Base-by-base conservation (phyloP, 2,888 invertebrate genomes). In the Brachypalpus laphriformis region DNA sequence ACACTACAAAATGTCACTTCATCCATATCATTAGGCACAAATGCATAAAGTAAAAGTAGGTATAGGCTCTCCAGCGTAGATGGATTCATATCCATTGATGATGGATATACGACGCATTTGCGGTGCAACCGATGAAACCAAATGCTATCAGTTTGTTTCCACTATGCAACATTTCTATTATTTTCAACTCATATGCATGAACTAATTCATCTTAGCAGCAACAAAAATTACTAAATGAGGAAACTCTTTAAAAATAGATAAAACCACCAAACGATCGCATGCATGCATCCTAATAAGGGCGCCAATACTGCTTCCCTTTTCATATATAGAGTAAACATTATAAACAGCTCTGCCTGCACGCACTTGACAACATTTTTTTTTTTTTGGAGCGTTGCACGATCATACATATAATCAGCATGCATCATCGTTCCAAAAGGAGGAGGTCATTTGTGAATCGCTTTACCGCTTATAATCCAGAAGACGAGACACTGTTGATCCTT, bases 21-120 rank as follows among this genome's bases (percentile, higher is more conserved):
- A 81, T 85, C 81, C 85, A 81, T 85, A 63, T 81, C 81, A 81
- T 81, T 85, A 81, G 75, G 70, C 75, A 66, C 70, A 81, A 31
- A 80, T 63, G 14, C 18, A 8, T 31, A 54, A 59, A 11, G 28
- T 16, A 72, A 82, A 61, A 76, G 42, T 57, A 31, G n/a, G n/a
- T n/a, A n/a, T n/a, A n/a, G n/a, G n/a, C n/a, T n/a, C n/a, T n/a
- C n/a, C n/a, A n/a, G n/a, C n/a, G n/a, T n/a, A n/a, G n/a, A n/a
- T n/a, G n/a, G n/a, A n/a, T n/a, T n/a, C n/a, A n/a, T 34, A 65
- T 70, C 51, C 51, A 66, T 71, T 2, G 31, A 59, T 65, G 72
- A 71, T 77, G 59, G 66, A 77, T 65, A 22, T 37, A n/a, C 14
- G 37, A 72, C 45, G 70, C 59, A 85, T 81, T 76, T 81, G 81